Conservation (phyloP, 2,113 vertebrate genomes). For the Nestor notabilis region DNA sequence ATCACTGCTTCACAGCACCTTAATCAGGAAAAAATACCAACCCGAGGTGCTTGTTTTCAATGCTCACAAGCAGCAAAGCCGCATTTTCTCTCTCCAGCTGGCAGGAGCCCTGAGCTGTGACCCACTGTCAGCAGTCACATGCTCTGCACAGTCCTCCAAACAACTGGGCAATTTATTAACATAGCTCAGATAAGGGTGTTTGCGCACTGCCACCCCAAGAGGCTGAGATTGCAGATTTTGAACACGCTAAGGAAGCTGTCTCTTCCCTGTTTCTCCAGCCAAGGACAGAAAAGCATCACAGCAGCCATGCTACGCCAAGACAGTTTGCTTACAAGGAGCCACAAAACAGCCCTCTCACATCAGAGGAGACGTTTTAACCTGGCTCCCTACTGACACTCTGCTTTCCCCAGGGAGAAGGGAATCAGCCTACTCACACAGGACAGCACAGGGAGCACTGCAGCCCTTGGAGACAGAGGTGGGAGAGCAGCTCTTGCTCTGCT, state of each 20-base stretch:
- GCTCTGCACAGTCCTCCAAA: neutral
- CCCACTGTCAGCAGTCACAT: conserved; percentile 49
- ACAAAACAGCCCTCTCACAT: neutral
- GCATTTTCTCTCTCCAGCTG: neutral
- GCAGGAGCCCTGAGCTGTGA: conserved; percentile 2
- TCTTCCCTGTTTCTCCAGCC: neutral
- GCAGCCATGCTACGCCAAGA: fast-evolving
- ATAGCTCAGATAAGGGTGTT: conserved; percentile 35
- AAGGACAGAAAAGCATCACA: neutral
- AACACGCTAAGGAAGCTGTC: neutral
- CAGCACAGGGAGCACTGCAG: neutral
- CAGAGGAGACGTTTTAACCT: neutral
- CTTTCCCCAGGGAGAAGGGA: fast-evolving
- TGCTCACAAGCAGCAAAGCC: neutral
- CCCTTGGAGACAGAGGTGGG: neutral
- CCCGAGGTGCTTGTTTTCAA: neutral
- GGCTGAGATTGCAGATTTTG: neutral
- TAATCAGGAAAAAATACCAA: neutral
- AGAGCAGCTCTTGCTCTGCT: neutral
- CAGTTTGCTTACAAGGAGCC: neutral
- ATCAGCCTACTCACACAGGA: neutral
- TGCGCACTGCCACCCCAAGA: neutral
- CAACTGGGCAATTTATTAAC: conserved; percentile 40
- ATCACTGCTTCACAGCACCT: neutral
- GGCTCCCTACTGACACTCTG: neutral